phyloP scores from a whole-genome alignment of 2,797 vertebrate genomes.

The Crenuchus spilurus region DNA sequence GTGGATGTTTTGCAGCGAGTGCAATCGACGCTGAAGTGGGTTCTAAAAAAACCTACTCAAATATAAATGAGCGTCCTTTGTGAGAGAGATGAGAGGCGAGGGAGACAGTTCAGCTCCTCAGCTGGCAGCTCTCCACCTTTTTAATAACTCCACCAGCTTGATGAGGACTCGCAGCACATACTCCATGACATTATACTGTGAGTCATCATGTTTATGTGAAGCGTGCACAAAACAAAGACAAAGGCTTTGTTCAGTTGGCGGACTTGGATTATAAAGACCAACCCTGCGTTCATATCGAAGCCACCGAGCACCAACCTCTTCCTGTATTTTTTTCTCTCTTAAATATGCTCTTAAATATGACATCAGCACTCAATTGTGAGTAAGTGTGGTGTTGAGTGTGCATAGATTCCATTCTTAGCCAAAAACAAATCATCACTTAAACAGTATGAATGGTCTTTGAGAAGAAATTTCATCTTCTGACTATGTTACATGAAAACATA shows the following conservation, averaged over 20 bases:
- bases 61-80: conserved; percentile 16
- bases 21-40: neutral
- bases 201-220: conserved; percentile 5
- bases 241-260: neutral
- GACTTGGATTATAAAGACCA: neutral
- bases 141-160: conserved; percentile 18
- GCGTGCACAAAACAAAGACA: neutral
- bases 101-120: conserved; percentile 8
- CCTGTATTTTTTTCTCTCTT: too few species aligned
- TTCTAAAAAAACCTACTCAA: neutral
- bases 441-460: too few species aligned
- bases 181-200: neutral
- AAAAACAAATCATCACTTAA: too few species aligned
- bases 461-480: too few species aligned
- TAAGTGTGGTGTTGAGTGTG: too few species aligned
- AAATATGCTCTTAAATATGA: too few species aligned
- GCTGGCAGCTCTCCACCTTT: conserved; percentile 13
- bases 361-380: too few species aligned
- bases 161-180: neutral
- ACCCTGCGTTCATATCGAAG: too few species aligned
- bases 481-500: too few species aligned
- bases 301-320: too few species aligned
- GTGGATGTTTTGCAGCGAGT: neutral
- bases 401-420: too few species aligned
- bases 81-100: conserved; percentile 9